Conservation (phyloP, 1,140 invertebrate species). For the Helicoverpa armigera region DNA sequence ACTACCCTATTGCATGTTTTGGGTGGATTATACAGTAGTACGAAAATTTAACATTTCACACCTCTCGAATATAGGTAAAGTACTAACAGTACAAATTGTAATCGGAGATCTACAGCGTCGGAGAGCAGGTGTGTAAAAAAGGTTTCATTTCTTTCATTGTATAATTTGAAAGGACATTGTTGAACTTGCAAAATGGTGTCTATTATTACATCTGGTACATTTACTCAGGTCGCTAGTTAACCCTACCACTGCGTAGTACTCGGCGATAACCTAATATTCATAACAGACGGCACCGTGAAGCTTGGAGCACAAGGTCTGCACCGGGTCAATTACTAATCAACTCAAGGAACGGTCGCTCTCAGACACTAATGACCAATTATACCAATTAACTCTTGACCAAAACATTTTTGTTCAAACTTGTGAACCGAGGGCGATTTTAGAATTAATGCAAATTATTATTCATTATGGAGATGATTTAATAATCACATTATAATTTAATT, state of each 20-base stretch:
- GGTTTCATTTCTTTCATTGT: too few species aligned
- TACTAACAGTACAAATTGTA: too few species aligned
- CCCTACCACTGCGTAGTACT: conserved; percentile 32
- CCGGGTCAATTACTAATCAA: conserved; percentile 80
- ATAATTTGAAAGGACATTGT: background rate
- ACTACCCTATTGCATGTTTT: too few species aligned
- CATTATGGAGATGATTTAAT: background rate
- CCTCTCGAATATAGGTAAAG: too few species aligned
- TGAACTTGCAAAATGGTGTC: background rate
- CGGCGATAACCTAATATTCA: conserved; percentile 45
- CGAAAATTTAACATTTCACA: too few species aligned
- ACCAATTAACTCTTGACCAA: conserved; percentile 78
- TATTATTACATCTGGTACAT: conserved; percentile 7
- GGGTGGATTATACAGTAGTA: too few species aligned
- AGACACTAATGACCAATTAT: conserved; percentile 79
- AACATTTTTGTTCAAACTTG: conserved; percentile 65
- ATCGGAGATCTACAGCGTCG: too few species aligned
- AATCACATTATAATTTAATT: too few species aligned
- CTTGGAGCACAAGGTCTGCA: conserved; percentile 62
- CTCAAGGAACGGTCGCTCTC: conserved; percentile 65
- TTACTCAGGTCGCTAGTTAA: conserved; percentile 5
- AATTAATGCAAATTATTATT: background rate
- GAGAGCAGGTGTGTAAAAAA: too few species aligned
- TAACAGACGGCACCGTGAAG: conserved; percentile 44
- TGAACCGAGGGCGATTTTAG: background rate